Conservation (phyloP, 2,888 invertebrate genomes). For the Sturmia bella region DNA sequence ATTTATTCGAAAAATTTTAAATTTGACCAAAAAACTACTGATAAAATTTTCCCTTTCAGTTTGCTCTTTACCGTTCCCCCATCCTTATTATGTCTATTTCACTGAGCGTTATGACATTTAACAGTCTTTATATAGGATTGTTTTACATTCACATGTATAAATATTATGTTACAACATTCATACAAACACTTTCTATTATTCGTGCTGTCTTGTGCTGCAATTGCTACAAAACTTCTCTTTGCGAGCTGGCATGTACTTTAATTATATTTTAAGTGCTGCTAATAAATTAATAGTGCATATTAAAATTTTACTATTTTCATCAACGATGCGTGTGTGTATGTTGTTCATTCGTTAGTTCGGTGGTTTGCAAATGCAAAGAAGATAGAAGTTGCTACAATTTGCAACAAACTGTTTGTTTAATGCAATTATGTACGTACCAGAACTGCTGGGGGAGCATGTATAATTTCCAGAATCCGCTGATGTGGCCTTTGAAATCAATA, state of each 20-base stretch:
- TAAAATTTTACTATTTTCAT: constrained; percentile 6
- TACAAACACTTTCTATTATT: background rate
- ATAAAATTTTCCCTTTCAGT: too few species aligned
- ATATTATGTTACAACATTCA: background rate
- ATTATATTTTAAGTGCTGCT: constrained; percentile 24
- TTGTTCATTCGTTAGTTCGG: background rate
- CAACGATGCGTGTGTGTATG: background rate
- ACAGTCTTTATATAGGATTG: too few species aligned
- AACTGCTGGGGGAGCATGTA: constrained; percentile 92
- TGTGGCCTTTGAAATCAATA: constrained; percentile 92
- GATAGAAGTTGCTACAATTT: background rate
- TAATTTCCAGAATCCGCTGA: constrained; percentile 93
- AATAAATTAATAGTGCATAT: constrained; percentile 47
- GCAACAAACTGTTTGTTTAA: constrained; percentile 27
- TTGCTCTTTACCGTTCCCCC: too few species aligned
- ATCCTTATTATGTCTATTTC: too few species aligned
- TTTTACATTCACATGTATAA: background rate
- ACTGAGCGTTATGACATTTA: too few species aligned
- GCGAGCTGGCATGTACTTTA: constrained; percentile 15
- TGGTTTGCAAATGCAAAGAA: background rate
- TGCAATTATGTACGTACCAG: constrained; percentile 81
- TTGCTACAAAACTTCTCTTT: constrained; percentile 25
- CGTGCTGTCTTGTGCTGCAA: constrained; percentile 6
- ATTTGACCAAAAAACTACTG: too few species aligned
- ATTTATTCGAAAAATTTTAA: too few species aligned